phyloP scores from a whole-genome alignment of 2,113 vertebrate species.

The Oceanodroma tethys region DNA sequence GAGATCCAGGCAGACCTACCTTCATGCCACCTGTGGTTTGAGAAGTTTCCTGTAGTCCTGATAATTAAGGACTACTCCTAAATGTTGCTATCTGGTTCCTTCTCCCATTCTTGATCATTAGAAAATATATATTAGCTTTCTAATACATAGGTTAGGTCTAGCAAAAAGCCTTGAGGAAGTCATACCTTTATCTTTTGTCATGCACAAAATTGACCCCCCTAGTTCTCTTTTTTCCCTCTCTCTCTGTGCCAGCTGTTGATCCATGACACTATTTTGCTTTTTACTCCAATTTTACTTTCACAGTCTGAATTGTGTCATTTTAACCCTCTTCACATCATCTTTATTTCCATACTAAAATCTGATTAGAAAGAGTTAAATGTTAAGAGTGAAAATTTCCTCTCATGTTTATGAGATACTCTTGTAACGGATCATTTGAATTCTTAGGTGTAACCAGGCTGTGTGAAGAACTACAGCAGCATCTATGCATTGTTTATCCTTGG shows the following conservation, averaged over 20 bases:
- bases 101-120: background rate
- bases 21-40: background rate
- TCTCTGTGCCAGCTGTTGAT: background rate
- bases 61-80: background rate
- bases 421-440: background rate
- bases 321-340: background rate
- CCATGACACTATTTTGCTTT: background rate
- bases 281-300: background rate
- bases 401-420: background rate
- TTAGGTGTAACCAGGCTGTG: background rate
- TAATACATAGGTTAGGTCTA: background rate
- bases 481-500: background rate
- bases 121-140: background rate
- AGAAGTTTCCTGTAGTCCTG: background rate
- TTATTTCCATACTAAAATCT: background rate
- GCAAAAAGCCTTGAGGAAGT: background rate
- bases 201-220: background rate
- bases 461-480: background rate
- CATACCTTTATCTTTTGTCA: background rate
- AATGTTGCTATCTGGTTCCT: background rate
- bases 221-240: background rate
- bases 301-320: background rate
- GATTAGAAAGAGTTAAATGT: background rate
- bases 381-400: background rate
- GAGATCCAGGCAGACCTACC: background rate